These are phyloP conservation scores for Ormyrus pomaceus DNA, from an alignment of 2,888 invertebrate genomes.

Conservation along the genomic window DNA sequence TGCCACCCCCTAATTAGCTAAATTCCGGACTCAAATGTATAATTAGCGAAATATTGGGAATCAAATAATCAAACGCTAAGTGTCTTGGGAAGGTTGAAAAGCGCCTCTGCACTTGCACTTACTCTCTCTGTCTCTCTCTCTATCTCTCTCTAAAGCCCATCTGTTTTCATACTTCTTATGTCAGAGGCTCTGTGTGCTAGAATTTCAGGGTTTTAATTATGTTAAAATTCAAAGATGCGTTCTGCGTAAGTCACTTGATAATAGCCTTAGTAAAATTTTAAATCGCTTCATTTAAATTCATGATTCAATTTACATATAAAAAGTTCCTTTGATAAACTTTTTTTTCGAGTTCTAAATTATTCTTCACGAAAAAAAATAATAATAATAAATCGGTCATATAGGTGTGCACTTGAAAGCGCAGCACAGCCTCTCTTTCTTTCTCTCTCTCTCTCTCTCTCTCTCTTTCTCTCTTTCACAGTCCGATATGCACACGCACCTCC, in stretches of 20 bases:
- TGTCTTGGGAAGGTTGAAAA: conserved; percentile 4
- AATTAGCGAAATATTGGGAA: conserved; percentile 33
- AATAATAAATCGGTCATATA: no score
- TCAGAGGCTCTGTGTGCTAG: no score
- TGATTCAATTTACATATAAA: no score
- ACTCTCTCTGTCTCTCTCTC: not conserved
- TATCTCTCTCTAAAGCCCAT: not conserved
- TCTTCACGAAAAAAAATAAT: no score
- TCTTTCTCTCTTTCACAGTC: conserved; percentile 6
- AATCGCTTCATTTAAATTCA: no score
- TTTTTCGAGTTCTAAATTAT: no score
- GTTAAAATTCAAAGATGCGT: no score
- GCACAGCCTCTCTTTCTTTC: not conserved
- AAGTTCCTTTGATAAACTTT: no score
- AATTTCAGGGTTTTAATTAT: no score
- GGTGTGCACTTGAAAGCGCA: conserved; percentile 11
- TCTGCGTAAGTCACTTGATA: no score
- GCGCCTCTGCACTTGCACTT: not conserved
- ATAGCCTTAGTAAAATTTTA: no score
- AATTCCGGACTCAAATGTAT: conserved; percentile 35
- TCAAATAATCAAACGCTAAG: conserved; percentile 19
- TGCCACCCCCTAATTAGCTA: conserved; percentile 27
- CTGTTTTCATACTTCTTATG: not conserved
- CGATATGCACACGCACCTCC: conserved; percentile 16
- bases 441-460: not conserved